Conservation (phyloP, 2,797 vertebrate species). For the Sebastes steindachneri region DNA sequence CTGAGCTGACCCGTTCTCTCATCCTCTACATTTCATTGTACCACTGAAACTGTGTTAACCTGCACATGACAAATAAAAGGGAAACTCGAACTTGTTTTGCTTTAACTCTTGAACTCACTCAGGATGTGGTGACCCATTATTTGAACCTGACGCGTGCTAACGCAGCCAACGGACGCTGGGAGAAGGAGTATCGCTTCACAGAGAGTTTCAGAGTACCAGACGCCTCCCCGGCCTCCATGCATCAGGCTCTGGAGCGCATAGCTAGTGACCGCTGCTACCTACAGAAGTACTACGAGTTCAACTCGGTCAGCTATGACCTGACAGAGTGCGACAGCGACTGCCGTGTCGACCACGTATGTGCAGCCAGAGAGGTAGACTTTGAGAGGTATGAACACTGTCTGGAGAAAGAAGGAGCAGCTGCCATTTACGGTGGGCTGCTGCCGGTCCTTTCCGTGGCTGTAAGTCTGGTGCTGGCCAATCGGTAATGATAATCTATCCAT, state of each 20-base stretch:
- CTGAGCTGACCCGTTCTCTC: too few relatives aligned
- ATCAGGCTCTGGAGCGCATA: slow-evolving; percentile 79
- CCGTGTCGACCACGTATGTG: slow-evolving; percentile 89
- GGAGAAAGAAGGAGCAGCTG: slow-evolving; percentile 54
- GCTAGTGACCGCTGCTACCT: slow-evolving; percentile 66
- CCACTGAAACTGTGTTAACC: too few relatives aligned
- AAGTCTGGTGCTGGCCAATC: slow-evolving; percentile 40
- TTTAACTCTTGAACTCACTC: neutral
- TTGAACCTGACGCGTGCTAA: slow-evolving; percentile 91
- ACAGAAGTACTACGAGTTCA: slow-evolving; percentile 90
- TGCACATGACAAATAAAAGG: too few relatives aligned
- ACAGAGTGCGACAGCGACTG: slow-evolving; percentile 81
- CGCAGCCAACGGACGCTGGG: slow-evolving; percentile 80
- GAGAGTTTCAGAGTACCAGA: slow-evolving; percentile 86
- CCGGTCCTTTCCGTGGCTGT: slow-evolving; percentile 56
- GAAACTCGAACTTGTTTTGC: too few relatives aligned
- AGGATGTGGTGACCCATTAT: slow-evolving; percentile 95
- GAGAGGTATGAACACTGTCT: slow-evolving; percentile 84
- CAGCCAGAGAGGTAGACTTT: slow-evolving; percentile 88
- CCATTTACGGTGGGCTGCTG: slow-evolving; percentile 31
- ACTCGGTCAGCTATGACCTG: slow-evolving; percentile 91
- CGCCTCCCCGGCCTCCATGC: slow-evolving; percentile 87
- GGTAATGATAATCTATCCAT: slow-evolving; percentile 6
- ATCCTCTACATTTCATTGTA: too few relatives aligned
- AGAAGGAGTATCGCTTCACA: slow-evolving; percentile 91